Conservation (phyloP, 35 echinoderm and acorn worm genomes). For the Holothuria glaberrima region DNA sequence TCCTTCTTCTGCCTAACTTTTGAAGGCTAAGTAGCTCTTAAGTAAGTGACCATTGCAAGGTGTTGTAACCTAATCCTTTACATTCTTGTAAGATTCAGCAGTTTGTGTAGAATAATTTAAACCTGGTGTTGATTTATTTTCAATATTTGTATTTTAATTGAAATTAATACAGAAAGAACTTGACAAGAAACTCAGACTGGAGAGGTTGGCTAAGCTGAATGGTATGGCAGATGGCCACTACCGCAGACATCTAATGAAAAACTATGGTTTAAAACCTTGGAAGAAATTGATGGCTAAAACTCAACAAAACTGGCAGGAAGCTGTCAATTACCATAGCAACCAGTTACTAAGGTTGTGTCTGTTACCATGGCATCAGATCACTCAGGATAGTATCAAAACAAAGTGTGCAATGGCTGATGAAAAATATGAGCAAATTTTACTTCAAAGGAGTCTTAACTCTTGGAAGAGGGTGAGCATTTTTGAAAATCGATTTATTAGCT, state of each 20-base stretch:
- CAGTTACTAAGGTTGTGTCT: slow-evolving; percentile 62
- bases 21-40: too few relatives aligned
- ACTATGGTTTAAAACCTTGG: slow-evolving; percentile 91
- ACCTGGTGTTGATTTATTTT: too few relatives aligned
- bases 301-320: slow-evolving; percentile 68
- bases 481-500: too few relatives aligned
- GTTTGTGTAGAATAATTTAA: too few relatives aligned
- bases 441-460: slow-evolving; percentile 65
- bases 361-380: slow-evolving; percentile 82
- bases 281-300: slow-evolving; percentile 56
- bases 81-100: too few relatives aligned
- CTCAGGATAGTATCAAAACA: slow-evolving; percentile 60
- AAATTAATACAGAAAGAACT: slow-evolving; percentile 72
- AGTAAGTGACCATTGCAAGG: too few relatives aligned
- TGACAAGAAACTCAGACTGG: slow-evolving; percentile 74
- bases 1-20: too few relatives aligned
- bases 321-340: slow-evolving; percentile 73
- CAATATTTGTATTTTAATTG: too few relatives aligned
- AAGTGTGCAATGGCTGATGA: slow-evolving; percentile 67
- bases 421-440: slow-evolving; percentile 69
- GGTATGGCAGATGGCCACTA: slow-evolving; percentile 71
- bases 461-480: slow-evolving; percentile 81
- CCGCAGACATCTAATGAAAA: slow-evolving; percentile 60
- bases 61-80: too few relatives aligned
- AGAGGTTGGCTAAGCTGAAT: slow-evolving; percentile 58